phyloP scores from a whole-genome alignment of 2,797 vertebrate genomes.

The Ibycter americanus region DNA sequence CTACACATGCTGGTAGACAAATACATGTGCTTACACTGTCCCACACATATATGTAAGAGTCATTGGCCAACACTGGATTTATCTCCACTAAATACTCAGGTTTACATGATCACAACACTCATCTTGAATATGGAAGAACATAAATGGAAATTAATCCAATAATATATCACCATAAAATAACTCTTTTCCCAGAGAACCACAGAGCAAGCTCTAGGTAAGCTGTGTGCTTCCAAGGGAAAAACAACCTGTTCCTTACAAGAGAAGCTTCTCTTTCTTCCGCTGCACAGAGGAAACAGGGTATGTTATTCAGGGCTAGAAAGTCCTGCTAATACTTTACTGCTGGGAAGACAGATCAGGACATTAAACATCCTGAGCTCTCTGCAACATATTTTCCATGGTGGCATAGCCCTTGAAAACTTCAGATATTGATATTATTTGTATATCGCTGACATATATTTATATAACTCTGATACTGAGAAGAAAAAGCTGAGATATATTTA shows the following conservation, averaged over 20 bases:
- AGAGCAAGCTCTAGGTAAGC: background rate
- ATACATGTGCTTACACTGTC: background rate
- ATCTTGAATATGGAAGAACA: background rate
- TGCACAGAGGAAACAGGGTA: background rate
- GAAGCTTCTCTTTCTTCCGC: background rate
- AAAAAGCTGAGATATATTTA: background rate
- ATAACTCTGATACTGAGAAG: background rate
- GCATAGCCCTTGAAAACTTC: background rate
- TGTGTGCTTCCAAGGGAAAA: background rate
- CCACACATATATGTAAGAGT: background rate
- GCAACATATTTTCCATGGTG: background rate
- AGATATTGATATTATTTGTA: background rate
- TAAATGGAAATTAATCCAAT: background rate
- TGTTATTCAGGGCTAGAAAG: background rate
- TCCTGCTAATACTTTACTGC: background rate
- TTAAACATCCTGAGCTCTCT: background rate
- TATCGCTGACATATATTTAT: background rate
- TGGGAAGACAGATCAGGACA: background rate
- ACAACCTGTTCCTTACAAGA: background rate
- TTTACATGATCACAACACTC: background rate
- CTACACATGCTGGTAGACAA: rapidly evolving
- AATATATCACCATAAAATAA: background rate
- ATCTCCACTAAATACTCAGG: background rate
- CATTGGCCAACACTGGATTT: background rate
- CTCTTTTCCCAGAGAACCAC: background rate